phyloP scores from a whole-genome alignment of 2,797 vertebrate species.

The Arrhamphus sclerolepis region DNA sequence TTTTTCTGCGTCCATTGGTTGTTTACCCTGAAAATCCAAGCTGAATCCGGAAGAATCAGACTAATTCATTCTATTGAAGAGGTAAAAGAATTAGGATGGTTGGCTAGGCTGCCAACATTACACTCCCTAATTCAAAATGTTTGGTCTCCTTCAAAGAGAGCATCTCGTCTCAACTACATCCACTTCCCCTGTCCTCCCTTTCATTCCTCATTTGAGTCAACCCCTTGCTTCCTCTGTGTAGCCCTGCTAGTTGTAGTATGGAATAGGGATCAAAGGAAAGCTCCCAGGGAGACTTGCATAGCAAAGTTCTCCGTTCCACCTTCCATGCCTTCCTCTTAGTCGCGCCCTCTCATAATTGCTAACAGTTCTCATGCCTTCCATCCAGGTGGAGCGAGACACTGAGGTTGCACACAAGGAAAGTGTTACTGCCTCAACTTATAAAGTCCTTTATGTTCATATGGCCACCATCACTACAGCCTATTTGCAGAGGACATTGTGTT shows the following conservation, averaged over 20 bases:
- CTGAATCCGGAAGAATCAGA: too few species aligned
- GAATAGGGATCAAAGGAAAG: conserved; percentile 55
- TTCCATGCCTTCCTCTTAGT: conserved; percentile 6
- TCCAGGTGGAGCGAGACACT: conserved; percentile 25
- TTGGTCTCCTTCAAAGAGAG: conserved; percentile 53
- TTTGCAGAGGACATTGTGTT: conserved; percentile 32
- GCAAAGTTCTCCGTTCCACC: conserved; percentile 27
- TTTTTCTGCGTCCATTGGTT: too few species aligned
- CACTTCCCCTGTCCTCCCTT: conserved; percentile 9
- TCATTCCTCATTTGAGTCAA: not conserved
- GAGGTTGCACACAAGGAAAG: conserved; percentile 30
- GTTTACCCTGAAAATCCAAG: too few species aligned
- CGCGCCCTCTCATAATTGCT: conserved; percentile 55
- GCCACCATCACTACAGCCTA: conserved; percentile 15
- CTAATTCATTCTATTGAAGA: too few species aligned
- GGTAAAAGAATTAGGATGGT: too few species aligned
- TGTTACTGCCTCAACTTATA: conserved; percentile 13
- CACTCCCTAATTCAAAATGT: conserved; percentile 15
- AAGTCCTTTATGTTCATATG: conserved; percentile 46
- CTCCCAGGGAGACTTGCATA: conserved; percentile 29
- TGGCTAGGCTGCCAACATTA: too few species aligned
- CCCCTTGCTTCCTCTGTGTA: conserved; percentile 23
- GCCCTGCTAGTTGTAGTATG: conserved; percentile 34
- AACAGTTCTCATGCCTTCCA: conserved; percentile 42
- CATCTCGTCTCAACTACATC: conserved; percentile 1